Evolutionary conservation across 2,797 vertebrate species (phyloP).

Genomic region (Tenualosa thibaudeaui): DNA sequence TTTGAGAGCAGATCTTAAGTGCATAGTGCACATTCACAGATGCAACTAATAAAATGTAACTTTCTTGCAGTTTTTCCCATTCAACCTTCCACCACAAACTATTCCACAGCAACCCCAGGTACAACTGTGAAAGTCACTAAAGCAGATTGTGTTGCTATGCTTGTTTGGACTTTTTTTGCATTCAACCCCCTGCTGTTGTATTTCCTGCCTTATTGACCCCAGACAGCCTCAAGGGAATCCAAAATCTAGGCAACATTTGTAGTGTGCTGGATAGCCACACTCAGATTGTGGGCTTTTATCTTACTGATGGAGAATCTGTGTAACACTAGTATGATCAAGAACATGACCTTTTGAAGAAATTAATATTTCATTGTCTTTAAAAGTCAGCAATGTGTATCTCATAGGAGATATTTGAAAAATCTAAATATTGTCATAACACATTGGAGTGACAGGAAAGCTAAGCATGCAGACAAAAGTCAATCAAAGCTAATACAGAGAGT

Average conservation of each 20-base stretch:
- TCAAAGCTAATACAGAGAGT: too few species aligned
- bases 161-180: not conserved
- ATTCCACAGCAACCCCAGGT: constrained; percentile 68
- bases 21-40: not conserved
- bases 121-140: constrained; percentile 39
- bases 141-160: not conserved
- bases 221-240: not conserved
- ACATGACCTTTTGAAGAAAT: not conserved
- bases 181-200: too few species aligned
- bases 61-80: constrained; percentile 61
- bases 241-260: not conserved
- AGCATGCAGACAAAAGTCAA: too few species aligned
- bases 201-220: not conserved
- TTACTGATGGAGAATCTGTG: not conserved
- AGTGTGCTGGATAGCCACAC: not conserved
- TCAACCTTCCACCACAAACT: constrained; percentile 61
- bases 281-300: not conserved
- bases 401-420: not conserved
- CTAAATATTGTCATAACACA: not conserved
- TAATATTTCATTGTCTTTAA: not conserved
- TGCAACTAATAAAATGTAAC: not conserved
- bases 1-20: not conserved
- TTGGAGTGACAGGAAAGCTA: not conserved
- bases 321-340: not conserved
- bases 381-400: not conserved